Conservation (phyloP, 1,140 invertebrate genomes). For the Panagrolaimus sp. region DNA sequence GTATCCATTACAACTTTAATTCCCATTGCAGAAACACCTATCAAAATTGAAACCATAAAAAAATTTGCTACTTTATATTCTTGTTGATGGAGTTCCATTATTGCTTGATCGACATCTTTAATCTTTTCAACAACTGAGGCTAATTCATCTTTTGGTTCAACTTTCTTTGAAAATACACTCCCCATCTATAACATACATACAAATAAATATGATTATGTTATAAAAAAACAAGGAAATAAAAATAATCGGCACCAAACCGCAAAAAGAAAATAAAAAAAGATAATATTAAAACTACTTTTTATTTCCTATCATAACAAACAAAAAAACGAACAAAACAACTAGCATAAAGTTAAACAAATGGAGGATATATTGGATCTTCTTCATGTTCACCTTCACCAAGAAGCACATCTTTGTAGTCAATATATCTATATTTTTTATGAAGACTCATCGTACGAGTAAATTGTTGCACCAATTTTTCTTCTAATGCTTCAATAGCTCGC, state of each 20-base stretch:
- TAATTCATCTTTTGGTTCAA: constrained; percentile 1
- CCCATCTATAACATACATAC: constrained; percentile 20
- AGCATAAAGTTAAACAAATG: constrained; percentile 44
- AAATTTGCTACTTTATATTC: neutral
- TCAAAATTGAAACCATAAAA: neutral
- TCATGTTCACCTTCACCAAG: constrained; percentile 49
- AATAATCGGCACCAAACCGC: constrained; percentile 15
- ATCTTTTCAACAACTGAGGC: constrained; percentile 11
- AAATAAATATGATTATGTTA: constrained; percentile 14
- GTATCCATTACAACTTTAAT: neutral
- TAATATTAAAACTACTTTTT: neutral
- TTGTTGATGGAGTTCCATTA: neutral
- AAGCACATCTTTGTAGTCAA: constrained; percentile 48
- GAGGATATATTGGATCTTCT: constrained; percentile 44
- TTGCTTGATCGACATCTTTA: constrained; percentile 16
- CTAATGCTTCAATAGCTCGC: constrained; percentile 74
- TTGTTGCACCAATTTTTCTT: constrained; percentile 75
- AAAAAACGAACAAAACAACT: constrained; percentile 14
- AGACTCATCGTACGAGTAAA: constrained; percentile 66
- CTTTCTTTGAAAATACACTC: constrained; percentile 5
- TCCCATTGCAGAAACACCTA: neutral
- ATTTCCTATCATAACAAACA: constrained; percentile 2
- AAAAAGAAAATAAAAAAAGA: constrained; percentile 16
- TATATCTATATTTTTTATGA: constrained; percentile 50
- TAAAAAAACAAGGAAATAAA: constrained; percentile 1